A percentile compares a stretch with the other conserved stretches of the same genome.
Evolutionary conservation across 2,888 invertebrate species (phyloP).

Genomic region (Bombyx huttoni): DNA sequence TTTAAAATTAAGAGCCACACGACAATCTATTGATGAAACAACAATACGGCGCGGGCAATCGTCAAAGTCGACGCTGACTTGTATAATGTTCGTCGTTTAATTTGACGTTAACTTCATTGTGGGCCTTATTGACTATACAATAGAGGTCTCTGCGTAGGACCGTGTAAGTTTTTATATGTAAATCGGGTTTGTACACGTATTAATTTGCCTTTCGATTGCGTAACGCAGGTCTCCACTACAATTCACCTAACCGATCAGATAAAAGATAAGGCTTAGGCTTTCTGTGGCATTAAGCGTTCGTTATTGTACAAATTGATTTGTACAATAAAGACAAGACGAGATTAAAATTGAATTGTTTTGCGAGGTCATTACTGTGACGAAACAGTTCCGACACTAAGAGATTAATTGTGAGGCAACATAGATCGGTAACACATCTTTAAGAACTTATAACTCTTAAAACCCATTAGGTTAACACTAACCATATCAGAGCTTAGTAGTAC

Average conservation of each 20-base stretch:
- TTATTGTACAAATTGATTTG: slow-evolving; percentile 5
- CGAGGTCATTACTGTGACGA: not conserved
- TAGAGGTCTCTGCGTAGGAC: slow-evolving; percentile 23
- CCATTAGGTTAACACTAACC: no score
- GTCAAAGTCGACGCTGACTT: slow-evolving; percentile 42
- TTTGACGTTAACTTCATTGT: slow-evolving; percentile 43
- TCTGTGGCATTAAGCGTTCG: not conserved
- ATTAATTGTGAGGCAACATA: no score
- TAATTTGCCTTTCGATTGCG: slow-evolving; percentile 38
- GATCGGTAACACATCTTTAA: no score
- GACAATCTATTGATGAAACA: slow-evolving; percentile 23
- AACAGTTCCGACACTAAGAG: not conserved
- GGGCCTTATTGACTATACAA: slow-evolving; percentile 32
- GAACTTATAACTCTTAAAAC: no score
- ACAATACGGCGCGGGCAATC: slow-evolving; percentile 42
- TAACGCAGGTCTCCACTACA: slow-evolving; percentile 29
- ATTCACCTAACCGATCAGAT: slow-evolving; percentile 25
- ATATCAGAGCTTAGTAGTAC: no score
- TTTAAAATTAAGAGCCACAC: slow-evolving; percentile 26
- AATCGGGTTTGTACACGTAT: slow-evolving; percentile 18
- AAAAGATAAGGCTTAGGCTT: not conserved
- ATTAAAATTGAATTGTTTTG: slow-evolving; percentile 5
- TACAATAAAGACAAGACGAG: not conserved
- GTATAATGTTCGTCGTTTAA: slow-evolving; percentile 32
- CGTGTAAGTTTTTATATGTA: slow-evolving; percentile 16